Conservation (phyloP, 2,113 vertebrate genomes). For the Brachyistius frenatus region DNA sequence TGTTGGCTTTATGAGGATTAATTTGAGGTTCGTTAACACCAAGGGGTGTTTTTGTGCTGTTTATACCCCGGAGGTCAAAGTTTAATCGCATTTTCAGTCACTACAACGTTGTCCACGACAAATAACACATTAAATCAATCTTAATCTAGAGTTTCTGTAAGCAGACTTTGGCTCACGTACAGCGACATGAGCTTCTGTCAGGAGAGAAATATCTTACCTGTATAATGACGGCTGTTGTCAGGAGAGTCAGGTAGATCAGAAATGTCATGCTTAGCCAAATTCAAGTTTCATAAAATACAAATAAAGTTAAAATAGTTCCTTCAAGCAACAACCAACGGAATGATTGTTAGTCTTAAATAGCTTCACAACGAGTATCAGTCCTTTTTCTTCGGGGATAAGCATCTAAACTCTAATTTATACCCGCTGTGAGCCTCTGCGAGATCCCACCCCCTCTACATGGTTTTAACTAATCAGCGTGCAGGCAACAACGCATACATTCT, state of each 20-base stretch:
- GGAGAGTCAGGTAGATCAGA: constrained; percentile 53
- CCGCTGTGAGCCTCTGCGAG: neutral
- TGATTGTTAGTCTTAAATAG: constrained; percentile 10
- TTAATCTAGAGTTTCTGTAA: neutral
- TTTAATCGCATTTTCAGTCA: constrained; percentile 1
- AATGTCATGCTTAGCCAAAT: constrained; percentile 52
- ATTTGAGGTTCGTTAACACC: neutral
- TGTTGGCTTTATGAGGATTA: neutral
- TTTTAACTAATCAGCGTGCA: constrained; percentile 53
- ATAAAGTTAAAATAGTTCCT: neutral
- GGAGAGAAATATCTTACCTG: constrained; percentile 66
- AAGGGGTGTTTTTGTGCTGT: constrained; percentile 5
- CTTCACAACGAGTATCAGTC: neutral
- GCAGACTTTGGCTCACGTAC: neutral
- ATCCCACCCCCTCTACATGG: constrained; percentile 41
- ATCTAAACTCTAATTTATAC: constrained; percentile 65
- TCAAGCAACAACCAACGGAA: neutral
- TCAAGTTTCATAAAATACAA: constrained; percentile 9
- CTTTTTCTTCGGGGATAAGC: neutral
- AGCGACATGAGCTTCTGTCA: neutral
- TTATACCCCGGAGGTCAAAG: constrained; percentile 4
- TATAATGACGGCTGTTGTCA: constrained; percentile 72
- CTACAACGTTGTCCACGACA: neutral
- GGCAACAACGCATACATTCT: neutral
- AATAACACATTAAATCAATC: neutral